Base-by-base conservation (phyloP, 2,888 invertebrate genomes). In the Hyposoter dolosus region DNA sequence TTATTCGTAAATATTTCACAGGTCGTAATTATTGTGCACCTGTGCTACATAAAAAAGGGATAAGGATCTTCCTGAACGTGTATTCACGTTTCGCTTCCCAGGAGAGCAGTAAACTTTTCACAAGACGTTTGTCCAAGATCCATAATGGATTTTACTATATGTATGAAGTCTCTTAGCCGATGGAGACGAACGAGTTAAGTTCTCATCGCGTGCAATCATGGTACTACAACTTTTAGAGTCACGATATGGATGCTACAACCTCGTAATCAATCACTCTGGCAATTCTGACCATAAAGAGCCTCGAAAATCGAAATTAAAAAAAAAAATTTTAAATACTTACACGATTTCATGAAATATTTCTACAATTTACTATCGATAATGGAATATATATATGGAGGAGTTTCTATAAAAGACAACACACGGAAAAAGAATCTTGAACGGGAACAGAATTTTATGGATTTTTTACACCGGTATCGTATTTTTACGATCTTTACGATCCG, bases 401-500 rank as follows among this genome's bases (percentile, higher is more conserved):
- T 35, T 50, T n/a, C 19, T 32, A 68, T 35, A 56, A 28, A 47
- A 76, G 56, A 74, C 6, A 5, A 74, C 60, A 32, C 53, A 65
- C 65, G 40, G 50, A 69, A 83, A 60, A 53, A 68, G 40, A 71
- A 40, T 78, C 40, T 50, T 69, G 75, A 74, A 76, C 63, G 6
- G 19, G 71, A 40, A 35, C 35, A 53, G 74, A 75, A 53, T 80
- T 84, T 84, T 80, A 80, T 84, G 71, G 45, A 76, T 68, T 74
- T 81, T 81, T 84, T 82, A 74, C 53, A 72, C 74, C n/a, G 47
- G 28, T 35, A 45, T 66, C 74, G 66, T 66, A 77, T 17, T 77
- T 82, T 84, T 84, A 84, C 84, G 75, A 82, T 72, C 72, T 60
- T 53, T 23, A 66, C 77, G 72, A 82, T 50, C 77, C 32, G 19